Evolutionary conservation across 2,113 vertebrate genomes (phyloP).

Genomic region (Galbula dea): DNA sequence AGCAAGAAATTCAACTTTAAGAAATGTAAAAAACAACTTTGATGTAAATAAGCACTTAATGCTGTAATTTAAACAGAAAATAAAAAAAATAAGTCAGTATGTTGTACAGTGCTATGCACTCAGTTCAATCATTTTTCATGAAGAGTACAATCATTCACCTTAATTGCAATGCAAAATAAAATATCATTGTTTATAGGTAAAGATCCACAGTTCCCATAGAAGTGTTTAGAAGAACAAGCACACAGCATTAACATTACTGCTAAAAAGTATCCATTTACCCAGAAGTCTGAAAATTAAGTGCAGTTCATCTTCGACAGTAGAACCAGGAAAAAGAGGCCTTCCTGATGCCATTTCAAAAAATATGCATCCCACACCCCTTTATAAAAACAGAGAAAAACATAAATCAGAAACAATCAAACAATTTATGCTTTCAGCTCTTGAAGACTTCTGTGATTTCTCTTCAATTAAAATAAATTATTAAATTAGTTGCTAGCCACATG

Average conservation of each 20-base stretch:
- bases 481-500: neutral
- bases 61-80: neutral
- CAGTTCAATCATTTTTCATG: neutral
- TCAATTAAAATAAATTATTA: neutral
- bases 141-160: neutral
- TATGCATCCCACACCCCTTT: conserved; percentile 97
- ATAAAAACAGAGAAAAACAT: neutral
- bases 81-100: neutral
- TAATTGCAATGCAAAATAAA: neutral
- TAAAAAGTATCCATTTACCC: conserved; percentile 76
- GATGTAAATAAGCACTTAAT: neutral
- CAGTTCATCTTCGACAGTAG: conserved; percentile 96
- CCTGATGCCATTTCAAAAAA: conserved; percentile 99
- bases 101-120: neutral
- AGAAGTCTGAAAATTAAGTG: conserved; percentile 97
- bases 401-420: neutral
- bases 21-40: neutral
- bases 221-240: neutral
- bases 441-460: neutral
- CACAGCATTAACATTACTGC: neutral
- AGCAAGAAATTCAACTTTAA: neutral
- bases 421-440: neutral
- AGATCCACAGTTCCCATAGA: neutral
- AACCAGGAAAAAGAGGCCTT: conserved; percentile 96
- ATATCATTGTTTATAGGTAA: neutral